phyloP scores from a whole-genome alignment of 1,140 invertebrate genomes.

The Drosophila novamexicana region DNA sequence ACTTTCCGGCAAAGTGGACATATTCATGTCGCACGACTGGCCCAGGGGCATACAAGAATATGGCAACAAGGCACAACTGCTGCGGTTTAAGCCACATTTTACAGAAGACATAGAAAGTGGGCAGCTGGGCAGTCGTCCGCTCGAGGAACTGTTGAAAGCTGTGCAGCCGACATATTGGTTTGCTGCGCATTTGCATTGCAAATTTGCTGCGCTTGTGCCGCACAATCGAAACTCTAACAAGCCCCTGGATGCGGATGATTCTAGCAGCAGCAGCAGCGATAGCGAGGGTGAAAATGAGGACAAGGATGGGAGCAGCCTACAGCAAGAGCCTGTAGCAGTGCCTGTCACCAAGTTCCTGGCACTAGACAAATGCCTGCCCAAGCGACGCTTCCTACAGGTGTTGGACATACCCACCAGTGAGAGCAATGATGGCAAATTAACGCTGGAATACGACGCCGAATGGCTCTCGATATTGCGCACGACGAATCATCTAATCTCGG shows the following conservation, averaged over 20 bases:
- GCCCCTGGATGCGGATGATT: neutral
- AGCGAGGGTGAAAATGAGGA: slow-evolving; percentile 53
- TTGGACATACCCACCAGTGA: slow-evolving; percentile 84
- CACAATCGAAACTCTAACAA: slow-evolving; percentile 85
- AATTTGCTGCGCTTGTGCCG: slow-evolving; percentile 94
- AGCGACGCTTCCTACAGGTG: slow-evolving; percentile 93
- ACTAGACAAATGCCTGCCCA: slow-evolving; percentile 97
- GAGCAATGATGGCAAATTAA: slow-evolving; percentile 84
- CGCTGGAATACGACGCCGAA: slow-evolving; percentile 94
- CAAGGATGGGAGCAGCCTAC: neutral
- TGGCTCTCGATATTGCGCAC: slow-evolving; percentile 95
- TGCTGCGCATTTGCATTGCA: slow-evolving; percentile 98
- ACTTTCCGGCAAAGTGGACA: slow-evolving; percentile 90
- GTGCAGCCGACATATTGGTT: slow-evolving; percentile 98
- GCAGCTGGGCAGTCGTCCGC: slow-evolving; percentile 93
- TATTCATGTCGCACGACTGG: slow-evolving; percentile 99
- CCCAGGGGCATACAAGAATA: slow-evolving; percentile 94
- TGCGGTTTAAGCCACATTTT: slow-evolving; percentile 92
- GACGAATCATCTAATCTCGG: slow-evolving; percentile 94
- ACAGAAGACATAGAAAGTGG: slow-evolving; percentile 91
- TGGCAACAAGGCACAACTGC: slow-evolving; percentile 91
- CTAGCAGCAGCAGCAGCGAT: slow-evolving; percentile 38
- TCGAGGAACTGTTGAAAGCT: slow-evolving; percentile 90
- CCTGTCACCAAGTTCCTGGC: slow-evolving; percentile 95
- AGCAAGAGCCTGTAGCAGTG: slow-evolving; percentile 24